These are phyloP conservation scores for Eurytoma californica DNA, from an alignment of 2,888 invertebrate genomes.

Conservation along the genomic window DNA sequence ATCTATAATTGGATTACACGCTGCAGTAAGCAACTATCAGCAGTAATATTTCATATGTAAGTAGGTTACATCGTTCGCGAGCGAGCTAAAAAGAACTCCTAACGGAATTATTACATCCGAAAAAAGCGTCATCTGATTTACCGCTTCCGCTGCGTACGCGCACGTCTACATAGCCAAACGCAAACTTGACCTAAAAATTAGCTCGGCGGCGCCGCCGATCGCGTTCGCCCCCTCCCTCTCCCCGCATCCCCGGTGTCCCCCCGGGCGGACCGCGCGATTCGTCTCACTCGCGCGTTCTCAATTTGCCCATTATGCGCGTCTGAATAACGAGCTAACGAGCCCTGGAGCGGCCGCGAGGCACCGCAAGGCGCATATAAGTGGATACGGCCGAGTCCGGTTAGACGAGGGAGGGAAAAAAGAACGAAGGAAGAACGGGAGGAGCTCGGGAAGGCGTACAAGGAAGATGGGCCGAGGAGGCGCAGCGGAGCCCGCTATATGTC, in stretches of 20 bases:
- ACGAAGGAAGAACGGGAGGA: too few species aligned
- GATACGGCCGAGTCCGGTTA: slow-evolving; percentile 2
- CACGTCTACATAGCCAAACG: neutral
- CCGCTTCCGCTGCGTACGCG: neutral
- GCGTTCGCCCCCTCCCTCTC: too few species aligned
- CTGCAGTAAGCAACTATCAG: too few species aligned
- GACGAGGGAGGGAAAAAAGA: neutral
- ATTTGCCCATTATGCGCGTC: slow-evolving; percentile 1
- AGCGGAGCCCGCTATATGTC: slow-evolving; percentile 67
- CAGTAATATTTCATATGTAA: neutral
- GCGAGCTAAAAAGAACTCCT: neutral
- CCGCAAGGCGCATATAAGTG: slow-evolving; percentile 1
- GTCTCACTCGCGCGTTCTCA: neutral
- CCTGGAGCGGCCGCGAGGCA: neutral
- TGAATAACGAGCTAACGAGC: slow-evolving; percentile 36
- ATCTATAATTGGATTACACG: too few species aligned
- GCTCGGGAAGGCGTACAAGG: neutral
- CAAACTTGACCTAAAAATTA: slow-evolving; percentile 39
- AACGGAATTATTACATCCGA: neutral
- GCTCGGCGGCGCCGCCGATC: neutral
- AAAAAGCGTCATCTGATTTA: slow-evolving; percentile 3
- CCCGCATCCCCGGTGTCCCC: too few species aligned
- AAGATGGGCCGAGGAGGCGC: slow-evolving; percentile 55
- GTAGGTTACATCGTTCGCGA: slow-evolving; percentile 6
- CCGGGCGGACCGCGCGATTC: neutral